Conservation (phyloP, 1,140 invertebrate species). For the Oncopeltus fasciatus region DNA sequence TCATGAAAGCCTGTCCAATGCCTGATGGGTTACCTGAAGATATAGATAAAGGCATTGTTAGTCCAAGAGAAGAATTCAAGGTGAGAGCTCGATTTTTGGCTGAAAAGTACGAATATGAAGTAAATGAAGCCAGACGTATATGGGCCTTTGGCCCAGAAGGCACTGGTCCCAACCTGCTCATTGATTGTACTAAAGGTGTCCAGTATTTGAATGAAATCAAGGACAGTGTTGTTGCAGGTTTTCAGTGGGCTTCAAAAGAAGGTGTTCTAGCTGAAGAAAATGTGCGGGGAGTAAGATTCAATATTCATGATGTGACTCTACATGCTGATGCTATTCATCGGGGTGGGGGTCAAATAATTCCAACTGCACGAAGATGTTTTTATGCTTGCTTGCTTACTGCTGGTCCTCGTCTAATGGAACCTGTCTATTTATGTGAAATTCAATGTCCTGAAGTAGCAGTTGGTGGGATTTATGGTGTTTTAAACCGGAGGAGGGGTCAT, state of each 20-base stretch:
- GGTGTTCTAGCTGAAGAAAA: slow-evolving; percentile 56
- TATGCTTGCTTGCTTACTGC: slow-evolving; percentile 49
- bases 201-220: slow-evolving; percentile 55
- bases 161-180: slow-evolving; percentile 48
- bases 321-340: slow-evolving; percentile 61
- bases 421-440: slow-evolving; percentile 55
- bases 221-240: slow-evolving; percentile 55
- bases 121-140: slow-evolving; percentile 52
- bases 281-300: slow-evolving; percentile 49
- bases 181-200: slow-evolving; percentile 52
- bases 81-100: slow-evolving; percentile 39
- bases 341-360: slow-evolving; percentile 62
- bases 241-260: slow-evolving; percentile 60
- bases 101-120: slow-evolving; percentile 49
- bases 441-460: neutral
- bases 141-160: slow-evolving; percentile 60
- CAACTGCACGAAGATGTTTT: slow-evolving; percentile 47
- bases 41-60: slow-evolving; percentile 46
- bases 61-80: slow-evolving; percentile 47
- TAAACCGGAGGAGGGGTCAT: neutral
- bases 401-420: slow-evolving; percentile 46
- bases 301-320: slow-evolving; percentile 55
- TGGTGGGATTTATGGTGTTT: neutral
- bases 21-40: slow-evolving; percentile 46
- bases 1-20: slow-evolving; percentile 45